Evolutionary conservation across 2,797 vertebrate species (phyloP), one percentile per base, ranked within the genome.

Genomic region (Chanos chanos): DNA sequence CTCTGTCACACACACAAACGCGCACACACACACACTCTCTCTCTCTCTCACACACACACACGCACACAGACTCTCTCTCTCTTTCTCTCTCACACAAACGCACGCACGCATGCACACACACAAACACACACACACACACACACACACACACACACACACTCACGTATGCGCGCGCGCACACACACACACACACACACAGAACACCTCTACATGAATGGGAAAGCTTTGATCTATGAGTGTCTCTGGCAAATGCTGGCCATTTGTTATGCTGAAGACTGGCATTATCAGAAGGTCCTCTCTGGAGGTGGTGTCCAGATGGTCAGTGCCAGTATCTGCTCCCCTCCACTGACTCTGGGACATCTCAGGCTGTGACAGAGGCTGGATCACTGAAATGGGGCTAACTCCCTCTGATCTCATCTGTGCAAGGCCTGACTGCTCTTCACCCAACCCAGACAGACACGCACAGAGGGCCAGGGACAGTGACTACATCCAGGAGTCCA

Each of bases 271-370:
- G 60, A 64, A 67, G 53, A 49, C 41, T 47, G 25, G 48, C 53
- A 64, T 67, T 60, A 53, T 41, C 49, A 40, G 54, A 53, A 54
- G 47, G 67, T 48, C 68, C 53, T 57, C 61, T 72, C 64, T 68
- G 52, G 55, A 70, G 48, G 57, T 61, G 56, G 44, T 43, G 60
- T 57, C 71, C 74, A 76, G 74, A 76, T 73, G 74, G 71, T 39
- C 64, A 59, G 45, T 56, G 71, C 71, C 68, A 76, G 65, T 45
- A 19, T 66, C 61, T 31, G 64, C 64, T 72, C 44, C 71, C 73
- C 57, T 73, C 52, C 64, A 76, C 39, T 66, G 67, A 61, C 25
- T 56, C 28, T 18, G 61, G 70, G 61, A 65, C 40, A 64, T 39
- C 55, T 45, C 63, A 27, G 55, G 47, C 63, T 66, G 63, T 22